Evolutionary conservation across 2,797 vertebrate species (phyloP).

Genomic region (Carapus acus): DNA sequence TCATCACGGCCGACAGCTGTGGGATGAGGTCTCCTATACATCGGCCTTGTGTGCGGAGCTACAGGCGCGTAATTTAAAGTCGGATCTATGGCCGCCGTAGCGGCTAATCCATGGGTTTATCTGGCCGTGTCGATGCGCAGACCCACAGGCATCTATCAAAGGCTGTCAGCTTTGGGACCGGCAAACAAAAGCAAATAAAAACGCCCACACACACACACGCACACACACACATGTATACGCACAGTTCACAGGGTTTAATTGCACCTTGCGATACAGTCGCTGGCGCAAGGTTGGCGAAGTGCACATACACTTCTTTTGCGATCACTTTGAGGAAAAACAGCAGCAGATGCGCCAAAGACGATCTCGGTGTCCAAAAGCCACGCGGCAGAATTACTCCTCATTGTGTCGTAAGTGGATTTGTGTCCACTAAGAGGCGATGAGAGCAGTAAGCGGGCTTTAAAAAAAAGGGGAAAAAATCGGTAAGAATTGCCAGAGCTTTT

Average conservation of each 20-base stretch:
- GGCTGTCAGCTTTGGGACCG: conserved; percentile 48
- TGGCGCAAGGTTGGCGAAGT: no score
- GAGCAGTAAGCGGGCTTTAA: no score
- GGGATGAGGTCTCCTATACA: conserved; percentile 45
- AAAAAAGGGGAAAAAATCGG: no score
- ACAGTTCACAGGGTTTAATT: conserved; percentile 31
- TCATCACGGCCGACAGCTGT: conserved; percentile 54
- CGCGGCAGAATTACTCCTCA: no score
- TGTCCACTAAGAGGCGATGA: no score
- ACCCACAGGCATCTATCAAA: conserved; percentile 52
- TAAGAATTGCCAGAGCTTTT: no score
- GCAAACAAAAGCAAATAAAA: conserved; percentile 45
- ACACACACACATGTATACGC: conserved; percentile 11
- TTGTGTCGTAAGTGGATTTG: no score
- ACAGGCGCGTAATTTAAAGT: conserved; percentile 51
- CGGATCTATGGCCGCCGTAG: conserved; percentile 49
- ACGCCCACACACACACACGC: no score
- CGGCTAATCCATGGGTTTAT: conserved; percentile 55
- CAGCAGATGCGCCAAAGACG: no score
- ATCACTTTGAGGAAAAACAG: conserved; percentile 23
- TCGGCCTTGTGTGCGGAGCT: conserved; percentile 35
- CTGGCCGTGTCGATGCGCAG: conserved; percentile 35
- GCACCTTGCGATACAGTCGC: conserved; percentile 14
- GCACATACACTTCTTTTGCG: conserved; percentile 25
- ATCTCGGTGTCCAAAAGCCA: no score